These are phyloP conservation scores for Bryconaethiops microstoma DNA, from an alignment of 2,797 vertebrate genomes.

Conservation along the genomic window DNA sequence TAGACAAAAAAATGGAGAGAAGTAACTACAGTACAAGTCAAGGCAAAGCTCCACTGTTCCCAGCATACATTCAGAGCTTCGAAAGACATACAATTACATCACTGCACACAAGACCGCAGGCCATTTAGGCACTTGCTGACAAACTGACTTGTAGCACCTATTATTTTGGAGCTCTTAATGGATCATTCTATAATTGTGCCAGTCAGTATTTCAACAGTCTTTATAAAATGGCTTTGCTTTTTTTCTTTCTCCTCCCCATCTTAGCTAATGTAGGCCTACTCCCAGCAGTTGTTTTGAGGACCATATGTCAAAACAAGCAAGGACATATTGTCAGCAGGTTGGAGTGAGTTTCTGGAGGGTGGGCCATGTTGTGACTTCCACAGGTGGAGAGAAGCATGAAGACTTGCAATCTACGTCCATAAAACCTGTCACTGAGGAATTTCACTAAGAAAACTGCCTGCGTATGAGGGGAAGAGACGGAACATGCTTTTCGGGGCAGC, in stretches of 20 bases:
- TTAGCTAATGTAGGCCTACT: conserved; percentile 56
- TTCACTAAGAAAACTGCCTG: conserved; percentile 61
- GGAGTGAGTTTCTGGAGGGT: conserved; percentile 51
- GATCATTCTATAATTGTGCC: conserved; percentile 83
- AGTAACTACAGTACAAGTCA: conserved; percentile 64
- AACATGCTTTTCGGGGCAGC: conserved; percentile 42
- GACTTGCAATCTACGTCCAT: conserved; percentile 67
- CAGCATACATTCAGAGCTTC: conserved; percentile 62
- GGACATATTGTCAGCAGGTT: conserved; percentile 64
- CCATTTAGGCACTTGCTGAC: conserved; percentile 79
- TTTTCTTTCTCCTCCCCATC: conserved; percentile 39
- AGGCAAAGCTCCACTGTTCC: conserved; percentile 69
- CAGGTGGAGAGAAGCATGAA: conserved; percentile 74
- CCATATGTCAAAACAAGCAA: conserved; percentile 82
- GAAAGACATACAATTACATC: conserved; percentile 72
- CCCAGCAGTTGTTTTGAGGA: conserved; percentile 78
- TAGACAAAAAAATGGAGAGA: conserved; percentile 9
- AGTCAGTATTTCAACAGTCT: conserved; percentile 68
- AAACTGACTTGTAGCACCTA: conserved; percentile 76
- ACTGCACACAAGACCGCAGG: conserved; percentile 64
- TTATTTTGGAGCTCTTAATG: conserved; percentile 80
- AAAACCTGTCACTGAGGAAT: conserved; percentile 76
- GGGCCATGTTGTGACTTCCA: conserved; percentile 72
- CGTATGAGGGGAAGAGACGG: conserved; percentile 47
- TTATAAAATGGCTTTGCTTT: conserved; percentile 68